phyloP scores from a whole-genome alignment of 2,797 vertebrate species.

The Mastacembelus armatus region DNA sequence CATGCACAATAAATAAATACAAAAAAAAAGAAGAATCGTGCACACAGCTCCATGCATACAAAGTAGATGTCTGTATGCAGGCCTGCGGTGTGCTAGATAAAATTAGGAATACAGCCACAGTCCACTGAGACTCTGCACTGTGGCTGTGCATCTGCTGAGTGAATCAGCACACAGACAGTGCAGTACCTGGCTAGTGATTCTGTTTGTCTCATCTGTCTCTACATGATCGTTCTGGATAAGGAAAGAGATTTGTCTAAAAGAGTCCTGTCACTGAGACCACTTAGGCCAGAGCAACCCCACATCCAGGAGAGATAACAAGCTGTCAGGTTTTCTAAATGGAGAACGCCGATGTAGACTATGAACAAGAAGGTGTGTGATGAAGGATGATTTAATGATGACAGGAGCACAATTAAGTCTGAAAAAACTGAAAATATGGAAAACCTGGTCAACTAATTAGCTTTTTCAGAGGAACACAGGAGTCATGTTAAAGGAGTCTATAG shows the following conservation, averaged over 20 bases:
- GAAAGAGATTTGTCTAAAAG: slow-evolving; percentile 59
- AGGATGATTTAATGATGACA: no score
- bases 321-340: no score
- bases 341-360: no score
- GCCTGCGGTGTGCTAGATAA: slow-evolving; percentile 51
- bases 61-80: slow-evolving; percentile 16
- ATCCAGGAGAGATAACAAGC: slow-evolving; percentile 50
- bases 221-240: slow-evolving; percentile 65
- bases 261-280: slow-evolving; percentile 44
- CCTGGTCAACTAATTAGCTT: no score
- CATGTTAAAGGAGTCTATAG: no score
- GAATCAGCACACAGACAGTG: slow-evolving; percentile 64
- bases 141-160: slow-evolving; percentile 66
- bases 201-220: slow-evolving; percentile 72
- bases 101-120: slow-evolving; percentile 41
- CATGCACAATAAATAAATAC: slow-evolving; percentile 8
- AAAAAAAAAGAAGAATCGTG: not conserved
- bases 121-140: slow-evolving; percentile 50
- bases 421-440: no score
- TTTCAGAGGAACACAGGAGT: no score
- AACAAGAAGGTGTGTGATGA: no score
- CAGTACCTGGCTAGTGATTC: slow-evolving; percentile 62
- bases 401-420: no score
- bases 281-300: slow-evolving; percentile 38
- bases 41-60: slow-evolving; percentile 1